Evolutionary conservation across 2,888 invertebrate species (phyloP).

Genomic region (Cataglyphis albicans): DNA sequence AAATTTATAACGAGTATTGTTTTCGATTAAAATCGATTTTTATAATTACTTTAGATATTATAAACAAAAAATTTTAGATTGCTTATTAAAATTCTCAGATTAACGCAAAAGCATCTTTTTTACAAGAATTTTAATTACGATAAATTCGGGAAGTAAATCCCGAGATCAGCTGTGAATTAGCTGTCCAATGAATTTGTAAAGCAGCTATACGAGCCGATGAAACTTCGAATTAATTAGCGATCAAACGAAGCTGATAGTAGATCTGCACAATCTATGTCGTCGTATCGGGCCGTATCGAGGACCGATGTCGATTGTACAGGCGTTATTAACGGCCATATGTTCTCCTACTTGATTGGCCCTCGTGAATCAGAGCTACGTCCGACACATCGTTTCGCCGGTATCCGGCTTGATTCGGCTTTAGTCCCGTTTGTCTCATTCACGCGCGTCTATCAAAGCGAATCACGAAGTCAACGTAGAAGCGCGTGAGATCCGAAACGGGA

Average conservation of each 20-base stretch:
- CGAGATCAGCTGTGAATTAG: not conserved
- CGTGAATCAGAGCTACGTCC: conserved; percentile 73
- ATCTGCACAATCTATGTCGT: conserved; percentile 57
- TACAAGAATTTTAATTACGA: conserved; percentile 3
- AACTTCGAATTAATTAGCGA: conserved; percentile 78
- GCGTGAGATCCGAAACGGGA: conserved; percentile 56
- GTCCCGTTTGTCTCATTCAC: conserved; percentile 74
- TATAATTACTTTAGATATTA: not conserved
- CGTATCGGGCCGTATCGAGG: conserved; percentile 68
- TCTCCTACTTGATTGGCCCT: conserved; percentile 71
- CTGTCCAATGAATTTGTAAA: not conserved
- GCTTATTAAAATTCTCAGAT: not conserved
- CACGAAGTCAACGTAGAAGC: conserved; percentile 69
- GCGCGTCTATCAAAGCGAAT: conserved; percentile 76
- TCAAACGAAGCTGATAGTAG: conserved; percentile 73
- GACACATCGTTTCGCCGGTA: conserved; percentile 72
- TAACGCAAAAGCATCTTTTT: not conserved
- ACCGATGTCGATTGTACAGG: conserved; percentile 72
- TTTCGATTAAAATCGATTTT: not conserved
- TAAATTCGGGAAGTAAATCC: not conserved
- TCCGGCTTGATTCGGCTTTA: conserved; percentile 70
- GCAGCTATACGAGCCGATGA: conserved; percentile 56
- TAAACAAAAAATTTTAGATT: not conserved
- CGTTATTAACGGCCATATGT: conserved; percentile 75
- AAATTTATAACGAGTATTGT: not conserved